phyloP scores from a whole-genome alignment of 2,113 vertebrate genomes.

The Myanophis thanlyinensis region DNA sequence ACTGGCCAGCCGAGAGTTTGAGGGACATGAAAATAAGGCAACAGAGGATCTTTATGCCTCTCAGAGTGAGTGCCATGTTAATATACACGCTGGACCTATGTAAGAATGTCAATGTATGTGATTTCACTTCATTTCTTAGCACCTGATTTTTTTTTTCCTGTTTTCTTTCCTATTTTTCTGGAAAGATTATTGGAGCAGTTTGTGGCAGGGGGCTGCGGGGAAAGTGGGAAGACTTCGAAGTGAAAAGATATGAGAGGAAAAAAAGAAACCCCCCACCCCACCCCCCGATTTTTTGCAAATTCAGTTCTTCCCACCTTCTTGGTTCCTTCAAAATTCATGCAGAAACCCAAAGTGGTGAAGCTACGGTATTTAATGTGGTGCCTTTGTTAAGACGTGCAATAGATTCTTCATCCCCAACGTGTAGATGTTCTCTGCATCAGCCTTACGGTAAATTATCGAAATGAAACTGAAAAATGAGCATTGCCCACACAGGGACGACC shows the following conservation, averaged over 20 bases:
- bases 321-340: neutral
- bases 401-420: neutral
- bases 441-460: neutral
- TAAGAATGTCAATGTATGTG: neutral
- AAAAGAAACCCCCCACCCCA: neutral
- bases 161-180: constrained; percentile 4
- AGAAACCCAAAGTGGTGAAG: neutral
- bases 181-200: constrained; percentile 16
- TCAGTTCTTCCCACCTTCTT: constrained; percentile 15
- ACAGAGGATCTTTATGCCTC: constrained; percentile 70
- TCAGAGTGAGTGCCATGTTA: constrained; percentile 75
- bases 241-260: constrained; percentile 1
- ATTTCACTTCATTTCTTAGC: neutral
- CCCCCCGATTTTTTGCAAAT: constrained; percentile 1
- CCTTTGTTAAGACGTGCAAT: neutral
- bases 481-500: neutral
- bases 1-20: constrained; percentile 76
- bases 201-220: constrained; percentile 8
- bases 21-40: constrained; percentile 70
- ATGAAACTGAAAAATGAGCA: neutral
- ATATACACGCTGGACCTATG: neutral
- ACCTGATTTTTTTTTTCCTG: neutral
- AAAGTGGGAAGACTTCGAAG: constrained; percentile 5
- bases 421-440: neutral
- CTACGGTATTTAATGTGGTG: neutral